Conservation (phyloP, 1,140 invertebrate genomes). For the Temnothorax curvispinosus region DNA sequence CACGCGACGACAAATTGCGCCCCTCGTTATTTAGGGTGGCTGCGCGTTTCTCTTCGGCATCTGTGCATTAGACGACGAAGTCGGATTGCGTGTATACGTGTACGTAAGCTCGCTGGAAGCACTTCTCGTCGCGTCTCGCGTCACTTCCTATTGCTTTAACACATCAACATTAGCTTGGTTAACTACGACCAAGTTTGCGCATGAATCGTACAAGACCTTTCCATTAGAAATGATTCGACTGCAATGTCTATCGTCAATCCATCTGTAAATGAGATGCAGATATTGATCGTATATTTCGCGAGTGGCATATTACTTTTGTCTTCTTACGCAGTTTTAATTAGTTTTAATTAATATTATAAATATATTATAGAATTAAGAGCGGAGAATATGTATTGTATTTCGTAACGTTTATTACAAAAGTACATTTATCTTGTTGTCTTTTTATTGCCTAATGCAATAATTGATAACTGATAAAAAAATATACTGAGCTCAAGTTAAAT, state of each 20-base stretch:
- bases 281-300: neutral
- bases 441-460: neutral
- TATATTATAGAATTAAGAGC: neutral
- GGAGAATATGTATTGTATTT: neutral
- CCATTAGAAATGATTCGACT: conserved; percentile 11
- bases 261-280: neutral
- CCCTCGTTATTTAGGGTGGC: conserved; percentile 70
- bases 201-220: conserved; percentile 15
- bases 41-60: conserved; percentile 47
- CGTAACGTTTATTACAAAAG: neutral
- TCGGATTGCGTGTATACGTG: conserved; percentile 18
- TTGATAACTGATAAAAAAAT: neutral
- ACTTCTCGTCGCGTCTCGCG: conserved; percentile 12
- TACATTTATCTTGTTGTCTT: neutral
- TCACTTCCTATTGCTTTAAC: conserved; percentile 5
- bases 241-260: neutral
- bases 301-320: neutral
- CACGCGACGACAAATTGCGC: conserved; percentile 74
- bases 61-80: conserved; percentile 60
- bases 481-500: neutral
- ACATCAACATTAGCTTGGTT: conserved; percentile 60
- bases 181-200: conserved; percentile 57
- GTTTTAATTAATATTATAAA: neutral
- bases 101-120: conserved; percentile 20
- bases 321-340: neutral